A percentile compares a stretch with the other conserved stretches of the same genome.
phyloP scores from a whole-genome alignment of 2,113 vertebrate species.

The Heptranchias perlo region DNA sequence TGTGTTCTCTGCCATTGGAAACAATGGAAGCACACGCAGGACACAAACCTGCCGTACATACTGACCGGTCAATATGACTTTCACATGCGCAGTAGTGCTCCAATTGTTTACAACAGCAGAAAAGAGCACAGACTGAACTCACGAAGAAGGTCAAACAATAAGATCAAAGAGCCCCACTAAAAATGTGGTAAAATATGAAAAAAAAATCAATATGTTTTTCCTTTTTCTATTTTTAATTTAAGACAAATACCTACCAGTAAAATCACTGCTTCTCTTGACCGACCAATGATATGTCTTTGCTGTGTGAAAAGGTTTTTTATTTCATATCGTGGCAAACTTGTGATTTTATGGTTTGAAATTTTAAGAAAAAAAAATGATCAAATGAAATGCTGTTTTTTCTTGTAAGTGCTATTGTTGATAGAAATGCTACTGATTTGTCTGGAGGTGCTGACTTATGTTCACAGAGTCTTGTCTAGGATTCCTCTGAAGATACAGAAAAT shows the following conservation, averaged over 20 bases:
- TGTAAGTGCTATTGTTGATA: not conserved
- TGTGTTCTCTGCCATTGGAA: not conserved
- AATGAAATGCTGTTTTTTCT: not conserved
- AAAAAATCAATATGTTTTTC: not conserved
- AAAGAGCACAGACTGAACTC: not conserved
- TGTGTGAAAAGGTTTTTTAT: not conserved
- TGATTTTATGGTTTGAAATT: not conserved
- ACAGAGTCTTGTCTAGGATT: not conserved
- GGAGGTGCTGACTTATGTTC: not conserved
- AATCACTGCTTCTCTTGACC: not conserved
- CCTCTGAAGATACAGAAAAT: not conserved
- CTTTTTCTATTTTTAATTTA: not conserved
- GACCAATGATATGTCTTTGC: not conserved
- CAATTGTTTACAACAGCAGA: slow-evolving; percentile 18
- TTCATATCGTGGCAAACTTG: not conserved
- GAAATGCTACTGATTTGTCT: not conserved
- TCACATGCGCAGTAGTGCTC: not conserved
- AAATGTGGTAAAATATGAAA: not conserved
- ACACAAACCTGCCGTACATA: not conserved
- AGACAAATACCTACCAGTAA: not conserved
- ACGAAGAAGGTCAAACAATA: not conserved
- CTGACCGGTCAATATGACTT: slow-evolving; percentile 31
- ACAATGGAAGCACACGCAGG: slow-evolving; percentile 8
- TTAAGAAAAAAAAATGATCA: not conserved
- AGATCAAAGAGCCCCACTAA: not conserved